A percentile compares a stretch with the other conserved stretches of the same genome.
Conservation (phyloP, 2,113 vertebrate species). For the Conger conger region DNA sequence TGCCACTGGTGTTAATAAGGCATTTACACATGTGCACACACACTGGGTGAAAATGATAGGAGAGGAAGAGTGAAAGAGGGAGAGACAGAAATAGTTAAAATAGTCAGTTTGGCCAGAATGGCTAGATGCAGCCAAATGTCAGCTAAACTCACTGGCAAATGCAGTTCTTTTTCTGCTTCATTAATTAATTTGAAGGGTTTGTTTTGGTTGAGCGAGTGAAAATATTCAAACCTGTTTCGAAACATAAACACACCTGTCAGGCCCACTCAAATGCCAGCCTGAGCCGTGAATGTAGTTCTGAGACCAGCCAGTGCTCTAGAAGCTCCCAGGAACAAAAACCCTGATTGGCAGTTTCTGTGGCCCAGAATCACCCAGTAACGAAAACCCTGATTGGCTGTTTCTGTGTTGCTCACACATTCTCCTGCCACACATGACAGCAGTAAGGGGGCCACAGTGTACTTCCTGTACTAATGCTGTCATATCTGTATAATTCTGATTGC, state of each 20-base stretch:
- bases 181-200: conserved; percentile 3
- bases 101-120: neutral
- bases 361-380: neutral
- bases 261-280: neutral
- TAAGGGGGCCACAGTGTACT: neutral
- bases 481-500: neutral
- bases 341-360: neutral
- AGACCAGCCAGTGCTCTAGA: neutral
- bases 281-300: neutral
- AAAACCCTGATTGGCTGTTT: neutral
- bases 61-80: neutral
- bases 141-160: neutral
- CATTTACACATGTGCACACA: neutral
- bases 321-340: neutral
- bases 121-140: neutral
- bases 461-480: neutral
- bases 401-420: neutral
- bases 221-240: neutral
- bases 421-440: neutral
- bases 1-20: neutral
- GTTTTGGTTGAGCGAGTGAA: conserved; percentile 1
- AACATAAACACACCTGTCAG: conserved; percentile 20
- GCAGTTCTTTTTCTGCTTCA: neutral
- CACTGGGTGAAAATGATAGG: neutral
- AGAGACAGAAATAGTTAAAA: neutral